Evolutionary conservation across 1,140 invertebrate species (phyloP).

Genomic region (Delia radicum): DNA sequence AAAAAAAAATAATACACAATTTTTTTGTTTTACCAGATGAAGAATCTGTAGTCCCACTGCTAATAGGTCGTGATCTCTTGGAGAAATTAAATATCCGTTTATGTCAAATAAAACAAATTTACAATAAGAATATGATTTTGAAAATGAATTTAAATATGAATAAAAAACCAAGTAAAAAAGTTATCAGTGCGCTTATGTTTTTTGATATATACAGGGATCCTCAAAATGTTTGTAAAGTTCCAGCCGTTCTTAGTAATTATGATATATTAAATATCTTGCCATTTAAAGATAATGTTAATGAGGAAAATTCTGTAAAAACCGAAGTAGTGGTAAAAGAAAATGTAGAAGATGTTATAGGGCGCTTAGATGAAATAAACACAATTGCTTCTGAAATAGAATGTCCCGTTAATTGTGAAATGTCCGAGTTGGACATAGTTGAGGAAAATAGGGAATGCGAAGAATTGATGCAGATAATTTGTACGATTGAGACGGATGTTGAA

Average conservation of each 20-base stretch:
- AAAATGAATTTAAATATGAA: constrained; percentile 32
- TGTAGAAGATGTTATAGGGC: background rate
- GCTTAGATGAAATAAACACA: background rate
- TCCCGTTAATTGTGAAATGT: background rate
- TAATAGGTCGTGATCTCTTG: constrained; percentile 4
- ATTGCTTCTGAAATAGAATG: background rate
- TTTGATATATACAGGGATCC: background rate
- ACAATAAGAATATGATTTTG: constrained; percentile 14
- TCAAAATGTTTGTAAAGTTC: background rate
- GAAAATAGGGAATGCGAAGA: background rate
- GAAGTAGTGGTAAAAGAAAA: too few relatives aligned
- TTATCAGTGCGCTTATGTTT: background rate
- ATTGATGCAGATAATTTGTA: background rate
- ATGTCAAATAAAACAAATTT: background rate
- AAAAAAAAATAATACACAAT: background rate
- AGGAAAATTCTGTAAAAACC: background rate
- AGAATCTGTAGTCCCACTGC: background rate
- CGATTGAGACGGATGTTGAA: background rate
- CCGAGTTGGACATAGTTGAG: background rate
- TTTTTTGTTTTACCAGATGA: constrained; percentile 13
- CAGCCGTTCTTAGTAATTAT: too few relatives aligned
- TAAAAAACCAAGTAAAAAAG: background rate
- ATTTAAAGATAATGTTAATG: background rate
- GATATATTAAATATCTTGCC: too few relatives aligned
- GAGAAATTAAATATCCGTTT: constrained; percentile 7